phyloP scores from a whole-genome alignment of 2,888 invertebrate species.

The Megalurothrips usitatus region DNA sequence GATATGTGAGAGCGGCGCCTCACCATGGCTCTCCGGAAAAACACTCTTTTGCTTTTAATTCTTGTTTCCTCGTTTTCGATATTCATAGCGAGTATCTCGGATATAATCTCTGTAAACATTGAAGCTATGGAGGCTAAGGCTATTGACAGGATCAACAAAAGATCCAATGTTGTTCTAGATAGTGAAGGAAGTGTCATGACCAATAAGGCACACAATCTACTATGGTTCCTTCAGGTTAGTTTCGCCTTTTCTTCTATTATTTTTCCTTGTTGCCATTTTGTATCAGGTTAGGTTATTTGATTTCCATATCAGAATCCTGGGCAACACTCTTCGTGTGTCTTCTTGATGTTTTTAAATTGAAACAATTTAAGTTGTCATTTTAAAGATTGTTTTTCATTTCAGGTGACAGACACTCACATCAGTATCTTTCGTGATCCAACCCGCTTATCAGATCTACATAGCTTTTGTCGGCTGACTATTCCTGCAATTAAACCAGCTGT shows the following conservation, averaged over 20 bases:
- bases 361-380: no score
- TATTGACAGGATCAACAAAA: slow-evolving; percentile 38
- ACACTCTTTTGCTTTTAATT: slow-evolving; percentile 56
- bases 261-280: not conserved
- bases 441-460: slow-evolving; percentile 69
- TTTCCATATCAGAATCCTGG: not conserved
- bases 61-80: slow-evolving; percentile 62
- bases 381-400: slow-evolving; percentile 39
- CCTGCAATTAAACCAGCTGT: slow-evolving; percentile 66
- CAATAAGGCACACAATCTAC: slow-evolving; percentile 55
- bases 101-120: slow-evolving; percentile 59
- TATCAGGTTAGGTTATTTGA: not conserved
- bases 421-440: slow-evolving; percentile 74
- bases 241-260: slow-evolving; percentile 28
- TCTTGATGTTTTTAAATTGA: not conserved
- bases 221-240: slow-evolving; percentile 74
- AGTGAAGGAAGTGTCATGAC: slow-evolving; percentile 48
- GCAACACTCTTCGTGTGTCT: not conserved
- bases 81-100: slow-evolving; percentile 64
- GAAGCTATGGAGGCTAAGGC: slow-evolving; percentile 43
- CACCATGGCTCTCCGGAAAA: not conserved
- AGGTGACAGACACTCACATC: slow-evolving; percentile 87
- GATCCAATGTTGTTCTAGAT: slow-evolving; percentile 41
- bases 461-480: slow-evolving; percentile 73
- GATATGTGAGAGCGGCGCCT: no score